Base-by-base conservation (phyloP, 1,140 invertebrate genomes). In the Aphaenogaster rudis region DNA sequence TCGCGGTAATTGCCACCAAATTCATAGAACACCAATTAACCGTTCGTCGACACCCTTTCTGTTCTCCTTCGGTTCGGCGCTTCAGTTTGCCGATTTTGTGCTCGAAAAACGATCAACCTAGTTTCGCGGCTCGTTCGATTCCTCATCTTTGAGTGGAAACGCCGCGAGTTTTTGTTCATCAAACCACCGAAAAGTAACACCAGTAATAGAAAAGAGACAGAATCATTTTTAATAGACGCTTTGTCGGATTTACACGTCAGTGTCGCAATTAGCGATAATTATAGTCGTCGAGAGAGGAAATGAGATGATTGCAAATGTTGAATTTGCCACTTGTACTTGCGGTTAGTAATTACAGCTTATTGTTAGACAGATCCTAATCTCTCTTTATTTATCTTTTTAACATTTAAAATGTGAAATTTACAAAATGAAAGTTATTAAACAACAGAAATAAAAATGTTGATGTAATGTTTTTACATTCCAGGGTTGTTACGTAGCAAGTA, bases 1-100 rank as follows among this genome's bases (percentile, higher is more conserved):
- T 95, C 95, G 93, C 92, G 91, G 95, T 95, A 95, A 95, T 92
- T 92, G 72, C 88, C 76, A 87, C 91, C 91, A 92, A 94, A 95
- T 95, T 95, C 95, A 95, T 95, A 95, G 95, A 95, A 95, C 93
- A 93, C 88, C 94, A 95, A 95, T 95, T 95, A 95, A 93, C 91
- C 87, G 84, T 87, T 93, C 92, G 87, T 90, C 93, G 91, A 91
- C 92, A 87, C 50, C 48, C 42, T 36, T 63, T 9, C 17, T 39
- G 48, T 42, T n/a, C 72, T 77, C 57, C 84, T 89, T 92, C 77
- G 71, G 48, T 57, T 81, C 76, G 50, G 11, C 50, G 36, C 28
- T 87, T 79, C 64, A 13, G 28, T 77, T 52, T 59, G 67, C 52
- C 90, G 77, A 64, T 57, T 67, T 69, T 57, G 45, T 21, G 72